These are phyloP conservation scores for Tridacna gigas DNA, from an alignment of 2,888 invertebrate genomes.

Conservation along the genomic window DNA sequence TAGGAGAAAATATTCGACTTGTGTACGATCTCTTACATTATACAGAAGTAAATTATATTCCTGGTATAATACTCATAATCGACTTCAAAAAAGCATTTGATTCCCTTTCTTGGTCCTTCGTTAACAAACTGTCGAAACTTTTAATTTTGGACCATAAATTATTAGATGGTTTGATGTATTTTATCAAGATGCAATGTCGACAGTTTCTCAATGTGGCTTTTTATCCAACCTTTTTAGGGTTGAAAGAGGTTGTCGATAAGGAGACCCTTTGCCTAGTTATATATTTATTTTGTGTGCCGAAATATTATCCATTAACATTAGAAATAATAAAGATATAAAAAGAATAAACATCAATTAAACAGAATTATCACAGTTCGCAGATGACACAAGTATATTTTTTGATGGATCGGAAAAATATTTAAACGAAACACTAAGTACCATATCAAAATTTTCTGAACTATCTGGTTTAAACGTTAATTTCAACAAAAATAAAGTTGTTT, in stretches of 20 bases:
- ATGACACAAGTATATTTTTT: constrained; percentile 1
- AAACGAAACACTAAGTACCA: background rate
- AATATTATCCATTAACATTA: background rate
- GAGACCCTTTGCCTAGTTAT: background rate
- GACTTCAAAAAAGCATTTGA: constrained; percentile 52
- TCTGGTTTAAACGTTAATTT: background rate
- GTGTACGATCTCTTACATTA: constrained; percentile 58
- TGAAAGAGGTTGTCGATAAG: background rate
- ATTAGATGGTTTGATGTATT: constrained; percentile 4
- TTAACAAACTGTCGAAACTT: constrained; percentile 5
- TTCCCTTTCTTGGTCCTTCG: background rate
- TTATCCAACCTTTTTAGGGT: constrained; percentile 1
- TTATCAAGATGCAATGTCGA: background rate
- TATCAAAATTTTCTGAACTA: background rate
- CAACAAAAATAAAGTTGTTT: background rate
- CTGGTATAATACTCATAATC: constrained; percentile 42
- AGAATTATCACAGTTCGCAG: constrained; percentile 8
- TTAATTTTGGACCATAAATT: background rate
- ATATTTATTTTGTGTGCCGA: constrained; percentile 8
- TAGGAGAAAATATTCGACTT: constrained; percentile 57
- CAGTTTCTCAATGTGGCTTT: constrained; percentile 15
- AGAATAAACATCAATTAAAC: background rate
- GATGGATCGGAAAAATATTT: constrained; percentile 4
- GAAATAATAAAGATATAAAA: constrained; percentile 8
- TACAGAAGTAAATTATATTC: constrained; percentile 50